These are phyloP conservation scores for Rhabdomys dilectus DNA, from an alignment of 2,113 vertebrate species.

Conservation along the genomic window DNA sequence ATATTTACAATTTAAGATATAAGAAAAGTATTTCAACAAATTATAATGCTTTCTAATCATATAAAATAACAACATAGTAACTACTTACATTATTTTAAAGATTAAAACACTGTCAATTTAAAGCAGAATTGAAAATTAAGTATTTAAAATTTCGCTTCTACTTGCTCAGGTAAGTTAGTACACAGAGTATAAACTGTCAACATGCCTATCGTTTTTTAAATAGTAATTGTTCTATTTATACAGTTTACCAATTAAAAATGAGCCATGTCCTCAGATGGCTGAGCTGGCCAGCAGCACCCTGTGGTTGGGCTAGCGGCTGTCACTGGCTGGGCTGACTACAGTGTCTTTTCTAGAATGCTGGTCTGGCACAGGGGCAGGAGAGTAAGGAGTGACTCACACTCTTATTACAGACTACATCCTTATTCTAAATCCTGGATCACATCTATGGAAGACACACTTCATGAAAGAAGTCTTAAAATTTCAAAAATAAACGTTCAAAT, in stretches of 20 bases:
- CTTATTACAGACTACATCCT: not conserved
- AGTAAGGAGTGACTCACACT: not conserved
- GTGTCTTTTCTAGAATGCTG: not conserved
- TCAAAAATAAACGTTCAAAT: constrained; percentile 5
- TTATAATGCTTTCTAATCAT: not conserved
- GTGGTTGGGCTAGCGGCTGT: not conserved
- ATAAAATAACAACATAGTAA: not conserved
- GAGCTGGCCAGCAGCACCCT: not conserved
- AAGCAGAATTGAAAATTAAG: not conserved
- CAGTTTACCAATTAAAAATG: constrained; percentile 41
- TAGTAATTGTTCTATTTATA: constrained; percentile 29
- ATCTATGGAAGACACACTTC: not conserved
- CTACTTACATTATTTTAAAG: constrained; percentile 27
- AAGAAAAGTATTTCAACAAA: constrained; percentile 39
- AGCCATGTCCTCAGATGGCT: not conserved
- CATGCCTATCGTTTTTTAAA: constrained; percentile 24
- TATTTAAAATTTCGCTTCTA: constrained; percentile 48
- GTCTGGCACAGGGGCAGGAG: not conserved
- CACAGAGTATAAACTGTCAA: constrained; percentile 35
- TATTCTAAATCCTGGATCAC: not conserved
- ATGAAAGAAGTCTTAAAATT: not conserved
- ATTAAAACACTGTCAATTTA: constrained; percentile 43
- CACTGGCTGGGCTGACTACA: not conserved
- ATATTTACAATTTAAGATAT: constrained; percentile 8
- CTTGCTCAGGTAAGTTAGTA: constrained; percentile 9